Percentiles rank a stretch among this genome's conserved stretches.
Conservation (phyloP, 2,797 vertebrate species). For the Leptodactylus fallax region DNA sequence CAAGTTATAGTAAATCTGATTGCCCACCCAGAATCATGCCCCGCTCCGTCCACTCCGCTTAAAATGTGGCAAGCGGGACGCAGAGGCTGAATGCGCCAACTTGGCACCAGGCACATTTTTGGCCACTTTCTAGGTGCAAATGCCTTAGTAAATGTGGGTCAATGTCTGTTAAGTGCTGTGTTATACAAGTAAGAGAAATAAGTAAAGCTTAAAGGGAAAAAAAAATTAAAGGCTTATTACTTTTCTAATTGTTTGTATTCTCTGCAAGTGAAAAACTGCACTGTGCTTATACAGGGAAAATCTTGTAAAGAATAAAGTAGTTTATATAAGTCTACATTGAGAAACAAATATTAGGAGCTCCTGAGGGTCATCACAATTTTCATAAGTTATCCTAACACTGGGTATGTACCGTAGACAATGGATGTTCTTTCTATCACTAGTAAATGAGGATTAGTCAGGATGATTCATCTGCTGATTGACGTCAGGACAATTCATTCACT, state of each 20-base stretch:
- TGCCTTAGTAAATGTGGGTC: too few relatives aligned
- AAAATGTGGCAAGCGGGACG: too few relatives aligned
- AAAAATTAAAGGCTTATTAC: not conserved
- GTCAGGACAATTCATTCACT: slow-evolving; percentile 48
- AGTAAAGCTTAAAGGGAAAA: not conserved
- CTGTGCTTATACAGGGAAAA: too few relatives aligned
- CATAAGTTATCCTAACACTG: not conserved
- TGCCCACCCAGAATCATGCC: too few relatives aligned
- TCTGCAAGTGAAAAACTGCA: not conserved
- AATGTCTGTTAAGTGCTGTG: too few relatives aligned
- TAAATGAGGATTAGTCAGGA: slow-evolving; percentile 47
- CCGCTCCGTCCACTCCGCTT: too few relatives aligned
- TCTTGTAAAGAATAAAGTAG: not conserved
- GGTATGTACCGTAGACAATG: slow-evolving; percentile 12
- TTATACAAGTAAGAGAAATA: too few relatives aligned
- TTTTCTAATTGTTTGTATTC: not conserved
- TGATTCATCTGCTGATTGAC: slow-evolving; percentile 51
- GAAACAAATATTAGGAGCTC: not conserved
- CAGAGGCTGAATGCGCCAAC: too few relatives aligned
- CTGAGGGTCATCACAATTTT: not conserved
- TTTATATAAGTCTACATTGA: not conserved
- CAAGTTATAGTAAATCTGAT: too few relatives aligned
- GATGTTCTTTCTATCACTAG: slow-evolving; percentile 47
- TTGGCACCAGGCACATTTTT: too few relatives aligned
- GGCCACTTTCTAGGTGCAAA: too few relatives aligned